Base-by-base conservation (phyloP, 2,113 vertebrate species). In the Girardinichthys multiradiatus region DNA sequence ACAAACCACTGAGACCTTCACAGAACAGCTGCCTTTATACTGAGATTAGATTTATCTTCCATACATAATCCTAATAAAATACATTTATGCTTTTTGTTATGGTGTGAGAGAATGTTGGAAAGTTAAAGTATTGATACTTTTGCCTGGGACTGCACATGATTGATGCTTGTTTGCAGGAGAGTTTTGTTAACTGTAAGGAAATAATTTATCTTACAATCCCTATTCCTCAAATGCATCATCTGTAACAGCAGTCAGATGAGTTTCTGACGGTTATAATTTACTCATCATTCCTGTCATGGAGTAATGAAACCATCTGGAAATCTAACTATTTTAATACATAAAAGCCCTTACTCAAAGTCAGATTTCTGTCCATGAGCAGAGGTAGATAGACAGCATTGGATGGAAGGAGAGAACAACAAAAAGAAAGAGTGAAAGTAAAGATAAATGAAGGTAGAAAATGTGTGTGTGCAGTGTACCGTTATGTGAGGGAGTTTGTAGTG, bases 401-500 rank as follows among this genome's bases (percentile, higher is more conserved):
- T 17, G 31, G 14, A 14, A 31, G 42, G 19, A 48, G 62, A 30
- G 72, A 64, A 45, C 21, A 27, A 70, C 29, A 51, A 42, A 87
- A 74, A 76, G 70, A 80, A 30, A 68, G 74, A 63, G 74, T 48
- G 27, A 85, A 70, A 65, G 68, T 68, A 30, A 82, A 87, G 77
- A 86, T 68, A 86, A 88, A 80, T 31, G 70, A 77, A 74, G 62
- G 84, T 3, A 33, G 6, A 81, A 68, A 79, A 58, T 64, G 48
- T 72, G 72, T 76, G 81, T 68, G 66, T 59, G 66, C 63, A 26
- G 73, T 63, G 81, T 63, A 70, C 81, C 66, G 77, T 85, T 82
- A 66, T 77, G 83, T 15, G 84, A 81, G 74, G 33, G 83, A 79
- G 78, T 89, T 87, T 73, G 82, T n/a, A 28, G 67, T 69, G 79